A percentile compares a stretch with the other conserved stretches of the same genome.
phyloP scores from a whole-genome alignment of 2,797 vertebrate species.

The Valencia hispanica region DNA sequence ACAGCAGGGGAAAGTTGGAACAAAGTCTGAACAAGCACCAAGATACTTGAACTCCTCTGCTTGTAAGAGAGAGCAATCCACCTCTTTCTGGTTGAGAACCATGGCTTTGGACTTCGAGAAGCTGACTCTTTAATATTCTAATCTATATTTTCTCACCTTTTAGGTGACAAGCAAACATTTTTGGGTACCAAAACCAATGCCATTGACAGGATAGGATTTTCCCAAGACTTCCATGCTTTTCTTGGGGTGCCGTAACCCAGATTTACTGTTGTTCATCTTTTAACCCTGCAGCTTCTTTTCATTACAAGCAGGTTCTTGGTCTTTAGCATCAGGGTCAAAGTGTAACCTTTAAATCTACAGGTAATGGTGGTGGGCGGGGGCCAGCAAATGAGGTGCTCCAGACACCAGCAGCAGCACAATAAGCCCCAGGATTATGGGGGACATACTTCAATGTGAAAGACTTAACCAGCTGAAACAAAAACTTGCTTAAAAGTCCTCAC shows the following conservation, averaged over 20 bases:
- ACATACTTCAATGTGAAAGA: not conserved
- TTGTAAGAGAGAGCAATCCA: not conserved
- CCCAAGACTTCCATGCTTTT: conserved; percentile 25
- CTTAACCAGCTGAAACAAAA: not conserved
- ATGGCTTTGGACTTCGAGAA: not conserved
- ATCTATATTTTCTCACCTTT: not conserved
- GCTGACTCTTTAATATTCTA: not conserved
- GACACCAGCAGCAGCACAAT: conserved; percentile 27
- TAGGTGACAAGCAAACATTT: not conserved
- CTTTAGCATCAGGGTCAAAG: conserved; percentile 56
- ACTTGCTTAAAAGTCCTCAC: not conserved
- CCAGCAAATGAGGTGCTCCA: conserved; percentile 42
- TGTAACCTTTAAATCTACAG: conserved; percentile 67
- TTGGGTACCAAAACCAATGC: conserved; percentile 1
- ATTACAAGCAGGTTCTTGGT: conserved; percentile 65
- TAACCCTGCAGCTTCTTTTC: conserved; percentile 64
- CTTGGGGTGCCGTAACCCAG: conserved; percentile 3
- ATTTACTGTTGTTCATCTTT: conserved; percentile 11
- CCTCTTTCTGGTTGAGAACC: not conserved
- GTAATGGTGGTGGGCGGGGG: conserved; percentile 56
- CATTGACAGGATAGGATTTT: conserved; percentile 12
- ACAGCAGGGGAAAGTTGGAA: not conserved
- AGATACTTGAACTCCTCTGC: not conserved
- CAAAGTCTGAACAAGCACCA: not conserved
- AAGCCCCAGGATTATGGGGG: not conserved